Evolutionary conservation across 2,797 vertebrate genomes (phyloP), one percentile per base, ranked within the genome.

Genomic region (Sebastiscus tertius): DNA sequence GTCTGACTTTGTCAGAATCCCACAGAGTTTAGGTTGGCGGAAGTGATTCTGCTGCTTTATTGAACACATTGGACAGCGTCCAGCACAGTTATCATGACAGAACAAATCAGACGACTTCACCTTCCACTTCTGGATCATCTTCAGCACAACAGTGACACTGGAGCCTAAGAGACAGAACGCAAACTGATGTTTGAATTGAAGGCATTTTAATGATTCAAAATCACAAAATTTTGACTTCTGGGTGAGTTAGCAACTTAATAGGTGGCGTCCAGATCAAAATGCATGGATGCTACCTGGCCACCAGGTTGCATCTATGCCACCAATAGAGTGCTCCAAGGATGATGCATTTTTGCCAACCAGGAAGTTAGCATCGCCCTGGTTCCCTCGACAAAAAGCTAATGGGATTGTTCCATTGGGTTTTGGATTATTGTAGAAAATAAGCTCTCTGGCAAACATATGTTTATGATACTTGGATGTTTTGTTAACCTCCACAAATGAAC

Each of bases 91-190:
- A 79, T 87, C 81, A 0, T 72, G 16, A 65, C 85, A 87, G 79
- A 81, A 81, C 39, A 27, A 18, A 61, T 87, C 79, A 3, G 79
- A n/a, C 12, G 75, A 46, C 2, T 79, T 39, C 12, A 60, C 27
- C 66, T 81, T 87, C 85, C 85, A 87, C 26, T 64, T 12, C 42
- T 79, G 10, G 24, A 87, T 73, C 85, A 87, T 87, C 6, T 60
- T 26, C 34, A 81, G 34, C 6, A 87, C 81, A n/a, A 16, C 26
- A 1, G 71, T 12, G 2, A 79, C 1, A 14, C 2, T 4, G 9
- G 54, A 29, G 14, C 63, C 85, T 87, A 63, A 3, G 46, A 73
- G 62, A 65, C 55, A 62, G 12, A 80, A 62, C 34, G 5, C 10
- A 39, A 70, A 16, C 3, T 33, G 29, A 5, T 20, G 14, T 52